Conservation (phyloP, 2,888 invertebrate species). For the Thymelicus lineola region DNA sequence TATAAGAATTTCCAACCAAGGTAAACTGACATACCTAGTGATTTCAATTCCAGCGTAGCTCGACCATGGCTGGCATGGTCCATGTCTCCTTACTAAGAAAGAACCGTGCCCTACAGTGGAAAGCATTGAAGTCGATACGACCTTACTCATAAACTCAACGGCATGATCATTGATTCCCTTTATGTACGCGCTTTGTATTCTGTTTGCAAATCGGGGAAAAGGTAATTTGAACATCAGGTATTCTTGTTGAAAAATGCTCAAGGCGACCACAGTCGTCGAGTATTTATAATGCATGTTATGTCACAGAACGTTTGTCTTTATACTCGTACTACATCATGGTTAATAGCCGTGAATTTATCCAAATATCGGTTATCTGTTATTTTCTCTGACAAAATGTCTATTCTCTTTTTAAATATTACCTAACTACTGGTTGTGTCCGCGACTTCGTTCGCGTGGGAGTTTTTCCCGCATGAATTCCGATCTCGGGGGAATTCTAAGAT, state of each 20-base stretch:
- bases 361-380: neutral
- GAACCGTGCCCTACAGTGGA: no score
- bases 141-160: conserved; percentile 1
- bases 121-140: neutral
- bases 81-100: no score
- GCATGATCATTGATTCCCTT: conserved; percentile 1
- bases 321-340: neutral
- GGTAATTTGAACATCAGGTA: conserved; percentile 34
- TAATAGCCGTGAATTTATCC: conserved; percentile 7
- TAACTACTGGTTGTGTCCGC: no score
- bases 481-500: no score
- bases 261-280: conserved; percentile 19
- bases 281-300: conserved; percentile 29
- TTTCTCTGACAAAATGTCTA: no score
- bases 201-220: conserved; percentile 21
- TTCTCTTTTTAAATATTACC: no score
- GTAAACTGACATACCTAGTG: no score
- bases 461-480: no score
- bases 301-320: neutral
- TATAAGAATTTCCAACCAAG: no score
- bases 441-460: no score
- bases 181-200: conserved; percentile 27
- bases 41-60: no score
- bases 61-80: no score
- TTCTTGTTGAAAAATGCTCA: conserved; percentile 33